phyloP scores from a whole-genome alignment of 1,140 invertebrate genomes.

The Aphidius gifuensis region DNA sequence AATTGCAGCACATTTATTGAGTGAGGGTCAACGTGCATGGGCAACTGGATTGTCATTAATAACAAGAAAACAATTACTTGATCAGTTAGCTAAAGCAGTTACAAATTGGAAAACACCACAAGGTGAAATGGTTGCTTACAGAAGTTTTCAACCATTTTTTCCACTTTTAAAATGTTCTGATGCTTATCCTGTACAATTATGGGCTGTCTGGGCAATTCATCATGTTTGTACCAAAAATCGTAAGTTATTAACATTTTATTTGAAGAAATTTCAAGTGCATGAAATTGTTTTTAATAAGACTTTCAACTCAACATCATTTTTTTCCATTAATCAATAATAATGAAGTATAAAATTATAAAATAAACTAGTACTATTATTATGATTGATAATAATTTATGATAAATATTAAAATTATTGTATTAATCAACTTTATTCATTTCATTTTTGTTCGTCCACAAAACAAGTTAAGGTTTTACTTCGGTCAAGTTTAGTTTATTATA shows the following conservation, averaged over 20 bases:
- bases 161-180: conserved; percentile 62
- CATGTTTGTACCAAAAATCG: conserved; percentile 80
- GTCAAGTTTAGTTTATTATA: too few relatives aligned
- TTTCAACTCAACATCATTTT: too few relatives aligned
- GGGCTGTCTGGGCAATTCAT: conserved; percentile 82
- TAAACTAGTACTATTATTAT: too few relatives aligned
- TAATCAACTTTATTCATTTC: too few relatives aligned
- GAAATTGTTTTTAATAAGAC: too few relatives aligned
- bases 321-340: too few relatives aligned
- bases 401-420: too few relatives aligned
- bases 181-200: conserved; percentile 70
- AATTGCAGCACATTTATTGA: conserved; percentile 74
- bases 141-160: conserved; percentile 78
- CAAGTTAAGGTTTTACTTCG: too few relatives aligned
- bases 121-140: conserved; percentile 80
- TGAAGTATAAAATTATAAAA: too few relatives aligned
- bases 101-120: conserved; percentile 69
- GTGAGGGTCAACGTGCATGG: conserved; percentile 61
- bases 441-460: too few relatives aligned
- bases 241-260: conserved; percentile 46
- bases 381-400: too few relatives aligned
- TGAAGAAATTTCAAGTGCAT: background rate
- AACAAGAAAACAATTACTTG: conserved; percentile 58
- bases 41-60: conserved; percentile 28
- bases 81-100: conserved; percentile 61